These are phyloP conservation scores for Cololabis saira DNA, from an alignment of 2,113 vertebrate genomes.

Conservation along the genomic window DNA sequence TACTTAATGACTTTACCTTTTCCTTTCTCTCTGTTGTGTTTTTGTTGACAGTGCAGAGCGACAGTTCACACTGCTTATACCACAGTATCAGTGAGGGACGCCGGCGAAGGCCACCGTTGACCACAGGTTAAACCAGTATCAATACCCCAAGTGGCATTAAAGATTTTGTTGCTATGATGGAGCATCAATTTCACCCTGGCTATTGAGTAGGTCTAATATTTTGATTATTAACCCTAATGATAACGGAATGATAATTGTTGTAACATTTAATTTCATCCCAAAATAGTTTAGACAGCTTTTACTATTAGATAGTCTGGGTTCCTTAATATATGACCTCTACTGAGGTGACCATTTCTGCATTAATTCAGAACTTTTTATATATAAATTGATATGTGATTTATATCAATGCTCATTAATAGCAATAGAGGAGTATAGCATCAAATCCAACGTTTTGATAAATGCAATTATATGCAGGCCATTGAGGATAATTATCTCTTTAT, in stretches of 20 bases:
- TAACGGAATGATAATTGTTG: slow-evolving; percentile 5
- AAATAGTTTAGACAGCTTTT: too few species aligned
- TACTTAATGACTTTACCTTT: too few species aligned
- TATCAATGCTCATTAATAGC: slow-evolving; percentile 8
- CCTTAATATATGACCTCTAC: slow-evolving; percentile 44
- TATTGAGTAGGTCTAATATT: slow-evolving; percentile 3
- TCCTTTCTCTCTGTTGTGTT: too few species aligned
- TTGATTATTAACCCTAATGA: slow-evolving; percentile 32
- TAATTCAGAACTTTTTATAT: slow-evolving; percentile 37
- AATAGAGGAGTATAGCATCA: background rate
- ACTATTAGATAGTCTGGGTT: slow-evolving; percentile 17
- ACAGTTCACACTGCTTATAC: background rate
- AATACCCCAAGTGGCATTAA: background rate
- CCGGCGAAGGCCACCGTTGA: background rate
- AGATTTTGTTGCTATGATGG: slow-evolving; percentile 1
- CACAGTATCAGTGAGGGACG: background rate
- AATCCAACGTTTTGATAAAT: slow-evolving; percentile 23
- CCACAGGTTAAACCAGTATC: background rate
- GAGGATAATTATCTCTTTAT: slow-evolving; percentile 7
- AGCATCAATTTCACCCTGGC: slow-evolving; percentile 5
- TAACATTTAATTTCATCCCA: slow-evolving; percentile 26
- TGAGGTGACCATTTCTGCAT: slow-evolving; percentile 33
- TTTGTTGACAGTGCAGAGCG: background rate
- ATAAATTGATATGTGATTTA: slow-evolving; percentile 7
- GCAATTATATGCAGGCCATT: background rate